phyloP scores from a whole-genome alignment of 2,888 invertebrate species.

The Tortricodes alternella region DNA sequence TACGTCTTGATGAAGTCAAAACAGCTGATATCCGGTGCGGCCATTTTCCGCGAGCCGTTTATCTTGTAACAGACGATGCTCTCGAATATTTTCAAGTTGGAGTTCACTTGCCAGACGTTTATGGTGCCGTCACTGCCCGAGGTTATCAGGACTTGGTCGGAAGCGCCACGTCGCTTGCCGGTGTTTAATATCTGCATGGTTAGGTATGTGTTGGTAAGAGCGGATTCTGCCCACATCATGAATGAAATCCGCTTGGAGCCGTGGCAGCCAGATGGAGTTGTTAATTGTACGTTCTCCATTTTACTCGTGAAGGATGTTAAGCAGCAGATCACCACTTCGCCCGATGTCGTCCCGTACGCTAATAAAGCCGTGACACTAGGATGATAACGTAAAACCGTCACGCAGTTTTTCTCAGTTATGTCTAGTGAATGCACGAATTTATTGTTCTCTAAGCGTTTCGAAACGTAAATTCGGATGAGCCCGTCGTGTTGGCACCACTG shows the following conservation, averaged over 20 bases:
- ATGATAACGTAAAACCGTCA: constrained; percentile 62
- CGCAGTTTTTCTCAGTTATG: constrained; percentile 65
- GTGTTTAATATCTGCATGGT: constrained; percentile 58
- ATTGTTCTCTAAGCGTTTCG: constrained; percentile 76
- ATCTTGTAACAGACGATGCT: constrained; percentile 55
- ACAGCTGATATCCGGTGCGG: constrained; percentile 58
- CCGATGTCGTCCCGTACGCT: constrained; percentile 66
- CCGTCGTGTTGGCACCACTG: constrained; percentile 69
- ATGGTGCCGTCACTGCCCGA: constrained; percentile 53
- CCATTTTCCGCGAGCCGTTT: constrained; percentile 52
- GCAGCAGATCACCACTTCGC: constrained; percentile 66
- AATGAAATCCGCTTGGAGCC: constrained; percentile 56
- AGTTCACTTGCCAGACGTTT: constrained; percentile 68
- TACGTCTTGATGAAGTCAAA: constrained; percentile 65
- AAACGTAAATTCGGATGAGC: constrained; percentile 58
- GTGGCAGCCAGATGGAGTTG: constrained; percentile 60
- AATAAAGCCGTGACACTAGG: constrained; percentile 57
- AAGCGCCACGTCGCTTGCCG: constrained; percentile 58
- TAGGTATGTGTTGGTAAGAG: constrained; percentile 54
- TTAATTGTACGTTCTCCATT: constrained; percentile 47
- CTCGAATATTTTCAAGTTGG: constrained; percentile 55
- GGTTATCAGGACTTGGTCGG: constrained; percentile 60
- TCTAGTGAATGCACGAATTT: constrained; percentile 56
- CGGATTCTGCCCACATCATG: constrained; percentile 61
- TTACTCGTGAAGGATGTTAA: constrained; percentile 42